These are phyloP conservation scores for Molossus molossus DNA, from an alignment of 2,797 vertebrate species.

Conservation along the genomic window DNA sequence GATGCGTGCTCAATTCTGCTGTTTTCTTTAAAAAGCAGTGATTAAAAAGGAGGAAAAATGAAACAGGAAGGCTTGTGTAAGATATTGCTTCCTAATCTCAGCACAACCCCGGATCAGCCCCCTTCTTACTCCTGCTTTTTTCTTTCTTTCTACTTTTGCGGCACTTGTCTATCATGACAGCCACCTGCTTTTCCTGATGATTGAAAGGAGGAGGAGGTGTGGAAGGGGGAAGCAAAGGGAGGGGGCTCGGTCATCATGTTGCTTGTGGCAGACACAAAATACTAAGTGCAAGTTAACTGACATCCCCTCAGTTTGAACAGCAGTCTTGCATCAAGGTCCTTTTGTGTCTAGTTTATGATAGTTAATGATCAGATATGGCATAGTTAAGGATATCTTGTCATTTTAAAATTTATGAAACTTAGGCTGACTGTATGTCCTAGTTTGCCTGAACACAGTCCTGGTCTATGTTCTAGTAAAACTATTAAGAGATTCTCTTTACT, in stretches of 20 bases:
- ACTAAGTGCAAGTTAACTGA: neutral
- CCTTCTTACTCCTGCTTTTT: neutral
- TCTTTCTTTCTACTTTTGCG: neutral
- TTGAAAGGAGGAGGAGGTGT: neutral
- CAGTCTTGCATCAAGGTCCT: slow-evolving; percentile 1
- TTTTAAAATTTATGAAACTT: slow-evolving; percentile 23
- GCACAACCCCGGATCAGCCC: neutral
- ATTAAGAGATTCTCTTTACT: neutral
- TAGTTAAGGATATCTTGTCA: neutral
- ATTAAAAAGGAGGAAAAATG: slow-evolving; percentile 39
- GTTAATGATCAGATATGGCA: neutral
- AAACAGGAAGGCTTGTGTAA: neutral
- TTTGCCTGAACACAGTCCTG: neutral
- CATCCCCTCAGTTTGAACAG: neutral
- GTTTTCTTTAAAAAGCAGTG: neutral
- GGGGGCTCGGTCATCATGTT: neutral
- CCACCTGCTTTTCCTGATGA: slow-evolving; percentile 8
- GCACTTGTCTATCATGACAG: neutral
- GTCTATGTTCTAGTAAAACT: neutral
- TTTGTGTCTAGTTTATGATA: slow-evolving; percentile 25
- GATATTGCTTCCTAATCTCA: neutral
- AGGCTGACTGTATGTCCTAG: neutral
- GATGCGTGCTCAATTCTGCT: neutral
- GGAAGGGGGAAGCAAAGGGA: neutral
- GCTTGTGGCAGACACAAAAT: neutral